Evolutionary conservation across 2,888 invertebrate species (phyloP).

Genomic region (Ametastegia equiseti): DNA sequence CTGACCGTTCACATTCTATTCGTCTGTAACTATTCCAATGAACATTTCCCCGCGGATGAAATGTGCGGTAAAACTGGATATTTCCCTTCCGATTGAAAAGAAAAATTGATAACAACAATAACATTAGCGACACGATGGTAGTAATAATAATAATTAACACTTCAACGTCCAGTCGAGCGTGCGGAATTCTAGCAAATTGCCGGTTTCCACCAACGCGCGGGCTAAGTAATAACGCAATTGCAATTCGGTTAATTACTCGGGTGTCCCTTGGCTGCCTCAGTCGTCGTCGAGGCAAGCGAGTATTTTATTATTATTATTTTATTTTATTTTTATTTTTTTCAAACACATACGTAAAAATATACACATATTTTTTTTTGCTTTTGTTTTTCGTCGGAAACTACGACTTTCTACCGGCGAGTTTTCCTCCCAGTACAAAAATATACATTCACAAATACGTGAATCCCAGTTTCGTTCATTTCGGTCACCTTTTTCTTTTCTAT

Average conservation of each 20-base stretch:
- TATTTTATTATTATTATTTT: background rate
- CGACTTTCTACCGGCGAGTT: background rate
- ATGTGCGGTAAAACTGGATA: no score
- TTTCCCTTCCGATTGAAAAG: background rate
- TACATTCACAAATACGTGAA: background rate
- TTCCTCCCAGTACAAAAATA: background rate
- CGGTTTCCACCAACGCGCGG: background rate
- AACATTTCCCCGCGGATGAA: no score
- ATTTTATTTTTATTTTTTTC: background rate
- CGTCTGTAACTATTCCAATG: no score
- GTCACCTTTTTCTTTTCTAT: background rate
- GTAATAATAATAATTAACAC: background rate
- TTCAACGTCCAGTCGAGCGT: background rate
- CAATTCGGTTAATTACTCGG: slow-evolving; percentile 39
- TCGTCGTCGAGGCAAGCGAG: background rate
- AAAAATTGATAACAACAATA: background rate
- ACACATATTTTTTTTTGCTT: background rate
- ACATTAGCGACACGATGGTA: background rate
- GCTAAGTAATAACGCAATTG: slow-evolving; percentile 27
- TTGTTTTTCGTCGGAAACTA: slow-evolving; percentile 2
- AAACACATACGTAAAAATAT: no score
- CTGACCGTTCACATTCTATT: no score
- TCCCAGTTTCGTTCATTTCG: background rate
- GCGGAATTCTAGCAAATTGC: background rate
- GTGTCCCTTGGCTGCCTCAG: slow-evolving; percentile 23